phyloP scores from a whole-genome alignment of 1,140 invertebrate genomes.

The Drosophila hydei region DNA sequence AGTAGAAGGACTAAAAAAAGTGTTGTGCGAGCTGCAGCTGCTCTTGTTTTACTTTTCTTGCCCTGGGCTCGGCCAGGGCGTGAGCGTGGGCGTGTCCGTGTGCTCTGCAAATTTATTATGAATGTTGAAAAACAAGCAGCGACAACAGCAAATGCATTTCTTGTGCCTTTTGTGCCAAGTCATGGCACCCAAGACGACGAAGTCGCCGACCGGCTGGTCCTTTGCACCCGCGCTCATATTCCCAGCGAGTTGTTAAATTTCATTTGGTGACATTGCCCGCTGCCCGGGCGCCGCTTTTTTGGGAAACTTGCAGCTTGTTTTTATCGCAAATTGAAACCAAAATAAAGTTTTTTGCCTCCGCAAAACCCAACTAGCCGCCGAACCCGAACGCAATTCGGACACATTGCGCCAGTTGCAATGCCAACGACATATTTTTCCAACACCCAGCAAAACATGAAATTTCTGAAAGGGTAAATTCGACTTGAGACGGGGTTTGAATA shows the following conservation, averaged over 20 bases:
- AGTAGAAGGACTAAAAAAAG: slow-evolving; percentile 13
- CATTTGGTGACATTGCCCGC: slow-evolving; percentile 53
- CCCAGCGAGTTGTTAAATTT: slow-evolving; percentile 75
- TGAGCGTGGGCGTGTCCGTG: slow-evolving; percentile 34
- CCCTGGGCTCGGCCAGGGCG: neutral
- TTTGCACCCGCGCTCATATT: slow-evolving; percentile 10
- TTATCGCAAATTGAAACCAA: slow-evolving; percentile 78
- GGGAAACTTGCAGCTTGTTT: slow-evolving; percentile 55
- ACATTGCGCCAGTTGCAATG: slow-evolving; percentile 27
- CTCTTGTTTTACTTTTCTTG: slow-evolving; percentile 41
- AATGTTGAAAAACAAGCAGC: slow-evolving; percentile 74
- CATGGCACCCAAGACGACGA: slow-evolving; percentile 26
- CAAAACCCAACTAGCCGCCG: slow-evolving; percentile 13
- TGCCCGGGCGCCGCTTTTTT: slow-evolving; percentile 59
- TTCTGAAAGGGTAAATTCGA: no score
- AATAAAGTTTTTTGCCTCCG: slow-evolving; percentile 66
- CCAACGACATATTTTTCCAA: slow-evolving; percentile 23
- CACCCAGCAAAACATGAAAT: neutral
- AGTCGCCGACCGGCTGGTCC: neutral
- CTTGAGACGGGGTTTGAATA: no score
- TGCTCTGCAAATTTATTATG: slow-evolving; percentile 70
- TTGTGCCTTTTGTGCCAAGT: slow-evolving; percentile 61
- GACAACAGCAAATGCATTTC: slow-evolving; percentile 72
- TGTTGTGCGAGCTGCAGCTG: slow-evolving; percentile 23
- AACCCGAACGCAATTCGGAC: slow-evolving; percentile 15